Percentiles rank a stretch among this genome's conserved stretches.
These are phyloP conservation scores for Musca vetustissima DNA, from an alignment of 1,140 invertebrate genomes.

Conservation along the genomic window DNA sequence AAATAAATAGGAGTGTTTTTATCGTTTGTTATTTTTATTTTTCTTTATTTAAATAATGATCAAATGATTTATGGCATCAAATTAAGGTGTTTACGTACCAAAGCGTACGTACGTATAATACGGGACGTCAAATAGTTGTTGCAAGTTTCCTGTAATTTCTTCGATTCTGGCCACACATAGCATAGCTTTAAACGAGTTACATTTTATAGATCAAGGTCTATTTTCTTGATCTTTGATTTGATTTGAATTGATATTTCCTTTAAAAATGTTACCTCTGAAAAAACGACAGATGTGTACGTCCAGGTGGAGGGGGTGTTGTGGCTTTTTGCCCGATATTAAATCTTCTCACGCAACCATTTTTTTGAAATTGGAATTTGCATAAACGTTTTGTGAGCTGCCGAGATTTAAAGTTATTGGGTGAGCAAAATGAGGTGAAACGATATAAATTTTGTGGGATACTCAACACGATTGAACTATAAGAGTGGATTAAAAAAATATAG, in stretches of 20 bases:
- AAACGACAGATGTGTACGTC: too few relatives aligned
- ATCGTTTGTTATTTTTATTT: too few relatives aligned
- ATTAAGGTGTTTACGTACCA: conserved; percentile 2
- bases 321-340: not conserved
- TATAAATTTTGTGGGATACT: too few relatives aligned
- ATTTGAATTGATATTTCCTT: conserved; percentile 22
- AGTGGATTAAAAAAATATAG: too few relatives aligned
- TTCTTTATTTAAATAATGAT: conserved; percentile 10
- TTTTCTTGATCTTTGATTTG: not conserved
- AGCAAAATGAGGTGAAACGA: too few relatives aligned
- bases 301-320: not conserved
- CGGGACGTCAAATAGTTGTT: not conserved
- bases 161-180: too few relatives aligned
- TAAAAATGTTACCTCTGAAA: not conserved
- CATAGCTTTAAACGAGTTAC: too few relatives aligned
- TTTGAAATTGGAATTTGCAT: too few relatives aligned
- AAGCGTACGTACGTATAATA: not conserved
- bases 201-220: conserved; percentile 11
- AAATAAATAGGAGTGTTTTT: too few relatives aligned
- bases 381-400: too few relatives aligned
- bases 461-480: too few relatives aligned
- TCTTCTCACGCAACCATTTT: conserved; percentile 2
- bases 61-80: conserved; percentile 10
- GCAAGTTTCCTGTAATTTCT: not conserved
- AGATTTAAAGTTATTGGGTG: too few relatives aligned